Percentiles rank a stretch among this genome's conserved stretches.
Conservation (phyloP, 2,113 vertebrate species). For the Gallinago undulata region DNA sequence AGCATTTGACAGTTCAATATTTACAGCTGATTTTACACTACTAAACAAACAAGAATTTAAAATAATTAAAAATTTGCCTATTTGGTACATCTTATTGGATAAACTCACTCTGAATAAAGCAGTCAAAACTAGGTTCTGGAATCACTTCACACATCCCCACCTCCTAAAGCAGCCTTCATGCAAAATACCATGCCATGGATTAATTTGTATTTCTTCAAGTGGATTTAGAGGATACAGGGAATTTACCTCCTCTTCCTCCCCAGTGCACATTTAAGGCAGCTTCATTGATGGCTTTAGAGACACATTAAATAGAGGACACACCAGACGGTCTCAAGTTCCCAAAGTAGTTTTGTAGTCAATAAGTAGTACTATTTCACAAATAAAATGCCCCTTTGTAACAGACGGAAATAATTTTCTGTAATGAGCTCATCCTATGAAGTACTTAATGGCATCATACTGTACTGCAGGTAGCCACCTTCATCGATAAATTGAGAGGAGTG, state of each 20-base stretch:
- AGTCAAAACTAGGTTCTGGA: not conserved
- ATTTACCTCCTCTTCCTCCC: not conserved
- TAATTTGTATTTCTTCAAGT: not conserved
- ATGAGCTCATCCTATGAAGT: not conserved
- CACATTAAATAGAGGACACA: not conserved
- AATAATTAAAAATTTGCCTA: not conserved
- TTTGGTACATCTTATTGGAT: not conserved
- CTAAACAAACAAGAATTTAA: not conserved
- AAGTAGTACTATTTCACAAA: not conserved
- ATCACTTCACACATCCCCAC: not conserved
- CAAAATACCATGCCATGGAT: not conserved
- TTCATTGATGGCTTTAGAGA: not conserved
- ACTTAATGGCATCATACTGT: not conserved
- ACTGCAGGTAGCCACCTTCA: not conserved
- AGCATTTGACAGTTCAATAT: not conserved
- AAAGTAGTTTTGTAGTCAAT: not conserved
- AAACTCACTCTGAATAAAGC: not conserved
- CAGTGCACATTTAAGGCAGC: not conserved
- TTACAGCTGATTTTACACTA: not conserved
- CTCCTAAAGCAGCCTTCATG: not conserved
- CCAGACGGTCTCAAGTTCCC: not conserved
- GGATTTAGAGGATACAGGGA: not conserved
- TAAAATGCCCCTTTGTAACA: not conserved
- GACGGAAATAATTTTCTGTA: not conserved
- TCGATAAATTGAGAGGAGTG: not conserved